These are phyloP conservation scores for Lucilia sericata DNA, from an alignment of 1,140 invertebrate species.

Conservation along the genomic window DNA sequence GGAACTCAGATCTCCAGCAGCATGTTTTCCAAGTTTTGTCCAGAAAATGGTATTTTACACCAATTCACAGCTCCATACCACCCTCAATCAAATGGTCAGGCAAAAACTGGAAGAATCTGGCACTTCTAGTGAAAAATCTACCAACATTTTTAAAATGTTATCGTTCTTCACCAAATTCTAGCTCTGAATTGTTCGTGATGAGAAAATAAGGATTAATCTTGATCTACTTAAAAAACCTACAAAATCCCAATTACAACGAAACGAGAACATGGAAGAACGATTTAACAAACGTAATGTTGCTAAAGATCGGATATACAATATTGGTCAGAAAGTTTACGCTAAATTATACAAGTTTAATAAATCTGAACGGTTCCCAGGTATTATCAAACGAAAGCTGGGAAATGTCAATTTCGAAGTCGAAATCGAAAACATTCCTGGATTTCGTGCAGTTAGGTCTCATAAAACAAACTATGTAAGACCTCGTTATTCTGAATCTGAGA, in stretches of 20 bases:
- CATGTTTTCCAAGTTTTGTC: constrained; percentile 49
- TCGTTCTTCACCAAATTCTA: constrained; percentile 11
- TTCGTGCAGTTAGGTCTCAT: not conserved
- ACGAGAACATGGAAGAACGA: not conserved
- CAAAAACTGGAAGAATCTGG: constrained; percentile 33
- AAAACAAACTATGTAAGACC: not conserved
- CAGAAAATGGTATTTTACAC: constrained; percentile 50
- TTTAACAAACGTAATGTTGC: not conserved
- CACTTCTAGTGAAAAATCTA: constrained; percentile 5
- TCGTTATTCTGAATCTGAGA: not conserved
- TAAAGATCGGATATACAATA: not conserved
- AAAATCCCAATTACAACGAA: not conserved
- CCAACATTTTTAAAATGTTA: constrained; percentile 37
- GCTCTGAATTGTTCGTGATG: not conserved
- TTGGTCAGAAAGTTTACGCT: not conserved
- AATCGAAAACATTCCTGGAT: too few species aligned
- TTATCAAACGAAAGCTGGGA: not conserved
- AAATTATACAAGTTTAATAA: not conserved
- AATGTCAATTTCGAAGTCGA: not conserved
- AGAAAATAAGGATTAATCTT: not conserved
- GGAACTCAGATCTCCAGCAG: constrained; percentile 51
- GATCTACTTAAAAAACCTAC: constrained; percentile 24
- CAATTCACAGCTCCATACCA: constrained; percentile 45
- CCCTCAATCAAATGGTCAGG: too few species aligned
- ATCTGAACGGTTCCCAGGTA: not conserved